Evolutionary conservation across 2,113 vertebrate species (phyloP), one percentile per base, ranked within the genome.

Genomic region (Hassar affinis): DNA sequence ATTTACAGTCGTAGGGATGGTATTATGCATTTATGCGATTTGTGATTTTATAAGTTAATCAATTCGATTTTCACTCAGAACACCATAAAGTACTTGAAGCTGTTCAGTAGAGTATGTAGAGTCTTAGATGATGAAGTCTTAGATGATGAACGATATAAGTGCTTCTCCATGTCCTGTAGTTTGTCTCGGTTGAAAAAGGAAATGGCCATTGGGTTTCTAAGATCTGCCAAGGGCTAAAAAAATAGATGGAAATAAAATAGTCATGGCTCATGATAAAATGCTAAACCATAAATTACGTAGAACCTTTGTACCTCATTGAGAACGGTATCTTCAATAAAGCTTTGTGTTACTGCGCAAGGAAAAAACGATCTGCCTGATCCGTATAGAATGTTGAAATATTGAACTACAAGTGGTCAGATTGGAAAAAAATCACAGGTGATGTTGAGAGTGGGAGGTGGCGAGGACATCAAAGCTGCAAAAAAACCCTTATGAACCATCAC

Each of bases 161-260:
- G 79, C 66, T 81, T 82, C 61, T 62, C 79, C 61, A 56, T 83
- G 76, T 80, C 76, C 42, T 82, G 79, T 45, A 69, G 75, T 79
- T 66, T 71, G 59, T 82, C 83, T 81, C 52, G 20, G 69, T 75
- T 79, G 69, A 72, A 51, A 56, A 80, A 82, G 83, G 61, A 80
- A 87, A 83, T 85, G 75, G 68, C 25, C 61, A 49, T 79, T 47
- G 69, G 80, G 77, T 85, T 82, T 74, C 42, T 12, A 68, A 45
- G 80, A 83, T 72, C 80, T 79, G 83, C 79, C 83, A 85, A 82
- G 11, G 20, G 35, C 27, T 66, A 57, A 57, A 69, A 85, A 85
- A 85, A 85, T 82, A 68, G 51, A 69, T 85, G 86, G 84, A 87
- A 85, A 83, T 83, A 74, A 85, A 85, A 83, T 85, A 56, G 81